Conservation (phyloP, 2,888 invertebrate species). For the Allygus modestus region DNA sequence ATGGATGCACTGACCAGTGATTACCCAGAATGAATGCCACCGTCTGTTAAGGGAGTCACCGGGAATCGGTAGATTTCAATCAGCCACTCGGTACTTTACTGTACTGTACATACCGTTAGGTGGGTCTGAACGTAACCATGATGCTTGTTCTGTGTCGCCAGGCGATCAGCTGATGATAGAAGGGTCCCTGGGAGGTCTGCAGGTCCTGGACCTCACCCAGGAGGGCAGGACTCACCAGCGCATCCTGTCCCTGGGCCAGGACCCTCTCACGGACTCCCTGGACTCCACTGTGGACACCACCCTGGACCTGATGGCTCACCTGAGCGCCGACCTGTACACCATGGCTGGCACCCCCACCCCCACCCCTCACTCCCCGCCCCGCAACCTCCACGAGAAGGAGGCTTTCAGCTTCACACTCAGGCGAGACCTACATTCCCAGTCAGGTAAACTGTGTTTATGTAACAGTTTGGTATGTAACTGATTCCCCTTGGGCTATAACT, state of each 20-base stretch:
- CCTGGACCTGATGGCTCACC: slow-evolving; percentile 72
- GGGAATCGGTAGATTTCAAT: too few species aligned
- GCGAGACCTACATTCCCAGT: slow-evolving; percentile 71
- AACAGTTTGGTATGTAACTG: too few species aligned
- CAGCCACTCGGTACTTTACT: too few species aligned
- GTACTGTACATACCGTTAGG: too few species aligned
- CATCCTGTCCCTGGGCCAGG: slow-evolving; percentile 90
- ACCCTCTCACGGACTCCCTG: slow-evolving; percentile 78
- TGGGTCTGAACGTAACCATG: too few species aligned
- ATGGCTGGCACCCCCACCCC: slow-evolving; percentile 68
- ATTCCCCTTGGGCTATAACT: too few species aligned
- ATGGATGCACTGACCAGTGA: too few species aligned
- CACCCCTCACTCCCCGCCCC: background rate
- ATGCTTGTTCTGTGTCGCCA: too few species aligned
- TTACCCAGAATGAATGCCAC: too few species aligned
- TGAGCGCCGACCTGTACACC: slow-evolving; percentile 74
- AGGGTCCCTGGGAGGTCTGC: slow-evolving; percentile 95
- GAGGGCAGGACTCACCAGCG: slow-evolving; percentile 90
- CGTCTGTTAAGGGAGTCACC: too few species aligned
- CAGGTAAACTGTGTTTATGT: slow-evolving; percentile 63
- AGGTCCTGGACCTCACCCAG: slow-evolving; percentile 91
- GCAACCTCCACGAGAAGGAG: slow-evolving; percentile 72
- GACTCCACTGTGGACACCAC: slow-evolving; percentile 73
- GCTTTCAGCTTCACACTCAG: slow-evolving; percentile 79
- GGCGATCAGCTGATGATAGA: slow-evolving; percentile 79